Evolutionary conservation across 2,113 vertebrate genomes (phyloP).

Genomic region (Mystacornis crossleyi): DNA sequence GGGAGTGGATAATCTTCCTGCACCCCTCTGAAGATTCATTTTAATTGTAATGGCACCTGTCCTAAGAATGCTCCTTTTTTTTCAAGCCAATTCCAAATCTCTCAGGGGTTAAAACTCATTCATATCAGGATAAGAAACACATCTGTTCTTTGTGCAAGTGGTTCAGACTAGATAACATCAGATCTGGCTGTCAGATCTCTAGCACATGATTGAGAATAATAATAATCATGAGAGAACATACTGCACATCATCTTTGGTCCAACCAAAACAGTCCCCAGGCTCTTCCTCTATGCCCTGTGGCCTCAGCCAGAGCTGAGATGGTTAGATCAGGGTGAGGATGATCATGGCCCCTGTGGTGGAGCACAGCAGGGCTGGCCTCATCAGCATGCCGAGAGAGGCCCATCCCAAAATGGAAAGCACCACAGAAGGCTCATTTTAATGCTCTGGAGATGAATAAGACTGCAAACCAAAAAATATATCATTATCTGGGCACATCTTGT

Average conservation of each 20-base stretch:
- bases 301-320: not conserved
- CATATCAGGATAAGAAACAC: not conserved
- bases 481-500: conserved; percentile 57
- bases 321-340: not conserved
- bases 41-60: not conserved
- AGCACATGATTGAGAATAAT: not conserved
- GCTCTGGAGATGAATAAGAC: not conserved
- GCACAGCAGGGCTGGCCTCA: not conserved
- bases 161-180: not conserved
- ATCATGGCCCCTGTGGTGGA: not conserved
- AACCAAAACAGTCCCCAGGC: not conserved
- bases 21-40: not conserved
- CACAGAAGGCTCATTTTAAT: not conserved
- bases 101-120: not conserved
- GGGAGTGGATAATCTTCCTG: not conserved
- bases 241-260: not conserved
- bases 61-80: not conserved
- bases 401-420: not conserved
- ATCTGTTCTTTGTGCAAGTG: not conserved
- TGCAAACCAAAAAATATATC: conserved; percentile 21
- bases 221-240: not conserved
- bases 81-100: not conserved
- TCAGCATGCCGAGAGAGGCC: not conserved
- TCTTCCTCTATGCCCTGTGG: not conserved
- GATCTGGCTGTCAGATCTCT: not conserved